phyloP scores from a whole-genome alignment of 1,140 invertebrate genomes.

The Matsumurasca onukii region DNA sequence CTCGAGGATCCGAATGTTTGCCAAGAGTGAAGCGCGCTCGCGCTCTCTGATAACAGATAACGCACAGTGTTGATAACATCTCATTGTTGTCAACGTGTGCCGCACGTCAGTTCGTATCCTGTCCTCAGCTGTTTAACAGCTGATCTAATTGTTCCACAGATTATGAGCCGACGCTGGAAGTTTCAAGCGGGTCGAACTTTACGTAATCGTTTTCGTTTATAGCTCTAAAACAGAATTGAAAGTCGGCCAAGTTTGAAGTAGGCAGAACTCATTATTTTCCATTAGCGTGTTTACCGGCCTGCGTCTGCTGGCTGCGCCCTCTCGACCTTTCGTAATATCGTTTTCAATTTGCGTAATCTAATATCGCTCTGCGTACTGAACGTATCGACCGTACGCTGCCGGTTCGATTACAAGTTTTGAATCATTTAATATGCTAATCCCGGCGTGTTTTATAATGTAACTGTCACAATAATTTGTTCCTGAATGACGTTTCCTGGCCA shows the following conservation, averaged over 20 bases:
- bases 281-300: conserved; percentile 17
- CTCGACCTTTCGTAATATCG: conserved; percentile 18
- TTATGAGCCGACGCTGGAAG: background rate
- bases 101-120: background rate
- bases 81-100: background rate
- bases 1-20: too few relatives aligned
- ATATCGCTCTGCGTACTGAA: background rate
- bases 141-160: conserved; percentile 14
- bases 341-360: conserved; percentile 24
- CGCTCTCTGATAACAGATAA: too few relatives aligned
- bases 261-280: conserved; percentile 21
- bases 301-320: background rate
- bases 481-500: background rate
- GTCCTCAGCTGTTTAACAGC: background rate
- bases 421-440: conserved; percentile 27
- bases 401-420: conserved; percentile 5
- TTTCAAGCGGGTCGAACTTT: background rate
- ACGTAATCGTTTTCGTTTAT: conserved; percentile 8
- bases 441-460: conserved; percentile 1
- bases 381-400: background rate
- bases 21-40: too few relatives aligned
- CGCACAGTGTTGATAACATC: background rate
- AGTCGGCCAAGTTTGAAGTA: conserved; percentile 12
- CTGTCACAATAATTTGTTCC: conserved; percentile 14
- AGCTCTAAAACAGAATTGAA: conserved; percentile 9